Base-by-base conservation (phyloP, 2,797 vertebrate species). In the Cirrhinus molitorella region DNA sequence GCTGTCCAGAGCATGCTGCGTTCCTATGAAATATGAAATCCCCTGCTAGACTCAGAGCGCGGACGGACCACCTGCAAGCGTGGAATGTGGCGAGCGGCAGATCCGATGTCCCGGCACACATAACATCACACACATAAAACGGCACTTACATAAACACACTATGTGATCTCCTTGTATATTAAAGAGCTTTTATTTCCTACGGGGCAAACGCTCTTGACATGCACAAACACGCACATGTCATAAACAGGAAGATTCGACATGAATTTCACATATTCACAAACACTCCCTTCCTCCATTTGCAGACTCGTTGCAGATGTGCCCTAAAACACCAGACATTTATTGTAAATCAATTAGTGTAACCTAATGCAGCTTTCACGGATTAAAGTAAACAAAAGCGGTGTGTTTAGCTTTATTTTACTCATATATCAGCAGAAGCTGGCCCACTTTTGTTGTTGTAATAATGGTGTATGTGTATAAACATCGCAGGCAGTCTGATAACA, bases 1-100 rank as follows among this genome's bases (percentile, higher is more conserved):
- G 94, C 94, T 94, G 94, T 96, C 93, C 95, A 96, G 95, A 95
- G 95, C 94, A 95, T 92, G 93, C 95, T 96, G 95, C 89, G 93
- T 92, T 96, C 95, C 95, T 97, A 96, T 97, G 96, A 98, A 97
- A 98, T 97, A 98, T 97, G 96, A 96, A 98, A 97, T 97, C 96
- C 96, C 95, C 95, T 96, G 92, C 91, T 91, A 88, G 94, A 94
- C 94, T 90, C 93, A 87, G 92, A 94, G 93, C 93, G 95, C 92
- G 95, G 96, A 94, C 94, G 95, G 97, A 98, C 97, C 97, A 99
- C 97, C 97, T 98, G 97, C 94, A 95, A 91, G 93, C 88, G 85
- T 92, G 92, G 91, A 91, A 88, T 94, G 94, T 91, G 45, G 91
- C 59, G 90, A 92, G 91, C 89, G 74, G 74, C 9, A 86, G 92